Evolutionary conservation across 2,797 vertebrate genomes (phyloP), one percentile per base, ranked within the genome.

Genomic region (Pogoniulus pusillus): DNA sequence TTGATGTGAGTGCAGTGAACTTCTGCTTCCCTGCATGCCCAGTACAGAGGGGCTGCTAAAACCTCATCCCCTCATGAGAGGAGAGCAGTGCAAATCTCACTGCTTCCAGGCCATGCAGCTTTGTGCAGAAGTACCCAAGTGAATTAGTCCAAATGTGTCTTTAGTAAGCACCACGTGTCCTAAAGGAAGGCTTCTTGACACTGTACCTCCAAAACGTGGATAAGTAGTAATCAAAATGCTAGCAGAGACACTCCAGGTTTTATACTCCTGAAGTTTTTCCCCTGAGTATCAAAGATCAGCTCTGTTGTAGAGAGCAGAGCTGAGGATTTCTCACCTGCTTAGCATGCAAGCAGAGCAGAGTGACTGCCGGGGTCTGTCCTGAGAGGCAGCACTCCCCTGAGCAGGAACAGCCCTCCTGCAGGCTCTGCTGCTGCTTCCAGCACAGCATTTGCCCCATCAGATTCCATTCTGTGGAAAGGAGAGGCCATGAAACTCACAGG

Each of bases 251-350:
- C 51, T 53, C 73, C 53, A 82, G 34, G 51, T 20, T 92, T 93
- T 58, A 53, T 55, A 45, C 30, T 39, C 47, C 62, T 45, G 35
- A 74, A 74, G 82, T 34, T 84, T 57, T 54, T 62, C 85, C 89
- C 91, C 47, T 37, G 35, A 58, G 62, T 72, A 90, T 93, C 81
- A 76, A 95, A 96, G 27, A 94, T 47, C 90, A 85, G 12, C 32
- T 91, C 90, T 78, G 34, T 81, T 96, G 91, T 74, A 23, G 65
- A 89, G 62, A 93, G 49, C 68, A 49, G 18, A 64, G 26, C 66
- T 92, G 74, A 94, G 55, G 37, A 69, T 93, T 95, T 66, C 60
- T 71, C 43, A 55, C 47, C n/a, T 93, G 70, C 94, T 92, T 76
- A 92, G 77, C 23, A 90, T 78, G 82, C 91, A 95, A 93, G 82